Base-by-base conservation (phyloP, 1,140 invertebrate species). In the Nasonia vitripennis region DNA sequence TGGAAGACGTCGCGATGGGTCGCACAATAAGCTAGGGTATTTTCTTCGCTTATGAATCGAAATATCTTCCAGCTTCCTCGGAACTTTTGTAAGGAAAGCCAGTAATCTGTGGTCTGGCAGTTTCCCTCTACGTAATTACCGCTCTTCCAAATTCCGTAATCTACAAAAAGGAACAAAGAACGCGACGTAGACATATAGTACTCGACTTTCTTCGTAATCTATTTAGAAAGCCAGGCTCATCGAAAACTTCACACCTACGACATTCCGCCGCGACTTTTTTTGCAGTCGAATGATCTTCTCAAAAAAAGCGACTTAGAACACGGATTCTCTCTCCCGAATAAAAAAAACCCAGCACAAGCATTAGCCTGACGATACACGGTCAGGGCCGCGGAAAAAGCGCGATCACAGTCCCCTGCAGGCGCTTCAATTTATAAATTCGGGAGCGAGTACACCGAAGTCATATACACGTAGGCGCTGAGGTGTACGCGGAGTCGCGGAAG, bases 391-490 rank as follows among this genome's bases (percentile, higher is more conserved):
- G 37, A 9, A 75, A 34, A 7, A 34, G n/a, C 17, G 73, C 31
- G 37, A 31, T 45, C n/a, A 73, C 37, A 20, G 23, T 11, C 45
- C 31, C 37, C 41, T 9, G n/a, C 34, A 45, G n/a, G 17, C 9
- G 27, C 23, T 55, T 51, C 73, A 78, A 77, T 83, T n/a, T n/a
- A n/a, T 84, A 79, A 79, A 78, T 79, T 71, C 27, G 27, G 41
- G n/a, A 73, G 55, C 10, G 17, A n/a, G 14, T 2, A 7, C 55
- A 14, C 17, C 20, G 17, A 62, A 62, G 55, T 62, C 55, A n/a
- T 17, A 62, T n/a, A 7, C 17, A 7, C 55, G 20, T 1, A 62
- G 20, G 55, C 17, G 2, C 55, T 2, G 17, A 62, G 14, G 17
- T 62, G 0, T 62, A n/a, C 7, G 17, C n/a, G 10, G 3, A n/a